A percentile compares a stretch with the other conserved stretches of the same genome.
Conservation (phyloP, 2,888 invertebrate species). For the Graphium colonna region DNA sequence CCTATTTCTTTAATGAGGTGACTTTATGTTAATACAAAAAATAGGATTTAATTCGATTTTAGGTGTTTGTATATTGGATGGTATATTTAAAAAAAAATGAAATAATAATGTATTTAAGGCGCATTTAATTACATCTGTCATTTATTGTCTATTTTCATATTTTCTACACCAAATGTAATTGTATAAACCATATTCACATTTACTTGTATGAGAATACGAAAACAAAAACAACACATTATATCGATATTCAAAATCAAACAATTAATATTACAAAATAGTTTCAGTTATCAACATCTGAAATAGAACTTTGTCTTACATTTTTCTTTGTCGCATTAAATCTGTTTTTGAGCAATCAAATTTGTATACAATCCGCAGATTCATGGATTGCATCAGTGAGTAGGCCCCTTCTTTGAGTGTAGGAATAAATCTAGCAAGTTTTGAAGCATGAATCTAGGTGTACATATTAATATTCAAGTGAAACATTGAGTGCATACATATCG, state of each 20-base stretch:
- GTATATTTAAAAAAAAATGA: too few relatives aligned
- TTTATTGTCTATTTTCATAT: too few relatives aligned
- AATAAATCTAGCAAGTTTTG: slow-evolving; percentile 26
- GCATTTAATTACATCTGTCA: too few relatives aligned
- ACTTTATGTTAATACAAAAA: background rate
- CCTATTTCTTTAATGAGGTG: background rate
- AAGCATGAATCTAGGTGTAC: slow-evolving; percentile 30
- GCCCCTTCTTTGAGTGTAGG: slow-evolving; percentile 27
- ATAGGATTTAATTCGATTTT: too few relatives aligned
- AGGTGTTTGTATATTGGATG: too few relatives aligned
- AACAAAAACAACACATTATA: too few relatives aligned
- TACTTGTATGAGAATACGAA: too few relatives aligned
- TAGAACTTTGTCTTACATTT: slow-evolving; percentile 6
- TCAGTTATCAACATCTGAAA: background rate
- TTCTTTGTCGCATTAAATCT: slow-evolving; percentile 10
- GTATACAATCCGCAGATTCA: slow-evolving; percentile 24
- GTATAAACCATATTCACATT: too few relatives aligned
- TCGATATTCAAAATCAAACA: too few relatives aligned
- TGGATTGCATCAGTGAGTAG: slow-evolving; percentile 22
- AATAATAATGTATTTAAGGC: too few relatives aligned
- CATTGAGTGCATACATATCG: slow-evolving; percentile 31
- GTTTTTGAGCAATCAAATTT: slow-evolving; percentile 15
- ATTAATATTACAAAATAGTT: too few relatives aligned
- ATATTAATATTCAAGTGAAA: slow-evolving; percentile 26
- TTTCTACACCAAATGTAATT: too few relatives aligned